Evolutionary conservation across 2,113 vertebrate species (phyloP).

Genomic region (Hippoglossus stenolepis): DNA sequence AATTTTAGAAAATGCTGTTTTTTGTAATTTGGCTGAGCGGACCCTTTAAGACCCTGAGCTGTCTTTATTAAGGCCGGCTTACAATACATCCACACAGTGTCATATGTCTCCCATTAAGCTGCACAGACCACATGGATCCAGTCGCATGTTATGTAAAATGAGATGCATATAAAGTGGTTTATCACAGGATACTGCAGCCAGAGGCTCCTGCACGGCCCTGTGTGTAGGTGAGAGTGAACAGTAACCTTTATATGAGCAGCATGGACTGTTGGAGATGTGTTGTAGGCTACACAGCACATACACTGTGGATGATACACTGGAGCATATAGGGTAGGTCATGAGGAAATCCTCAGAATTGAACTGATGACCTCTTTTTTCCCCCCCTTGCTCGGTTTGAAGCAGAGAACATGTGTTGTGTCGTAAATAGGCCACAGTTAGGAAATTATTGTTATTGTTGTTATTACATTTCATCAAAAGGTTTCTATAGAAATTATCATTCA

Average conservation of each 20-base stretch:
- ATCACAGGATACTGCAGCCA: conserved; percentile 10
- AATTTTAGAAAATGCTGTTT: not conserved
- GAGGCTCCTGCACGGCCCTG: not conserved
- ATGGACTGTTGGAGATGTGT: no score
- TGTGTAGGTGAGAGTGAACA: conserved; percentile 1
- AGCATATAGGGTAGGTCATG: no score
- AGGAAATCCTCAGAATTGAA: no score
- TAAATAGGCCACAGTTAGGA: not conserved
- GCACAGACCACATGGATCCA: not conserved
- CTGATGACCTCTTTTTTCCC: no score
- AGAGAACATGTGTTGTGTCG: no score
- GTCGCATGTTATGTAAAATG: conserved; percentile 10
- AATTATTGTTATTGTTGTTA: not conserved
- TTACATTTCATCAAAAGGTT: conserved; percentile 10
- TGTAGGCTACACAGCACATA: not conserved
- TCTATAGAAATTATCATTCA: not conserved
- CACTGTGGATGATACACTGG: no score
- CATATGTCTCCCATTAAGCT: conserved; percentile 3
- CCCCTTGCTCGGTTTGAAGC: no score
- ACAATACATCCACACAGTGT: not conserved
- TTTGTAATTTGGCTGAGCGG: not conserved
- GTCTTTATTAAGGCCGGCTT: not conserved
- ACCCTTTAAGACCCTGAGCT: not conserved
- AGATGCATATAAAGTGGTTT: not conserved
- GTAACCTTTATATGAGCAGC: not conserved